Evolutionary conservation across 2,888 invertebrate species (phyloP), one percentile per base, ranked within the genome.

Genomic region (Oscheius sp.): DNA sequence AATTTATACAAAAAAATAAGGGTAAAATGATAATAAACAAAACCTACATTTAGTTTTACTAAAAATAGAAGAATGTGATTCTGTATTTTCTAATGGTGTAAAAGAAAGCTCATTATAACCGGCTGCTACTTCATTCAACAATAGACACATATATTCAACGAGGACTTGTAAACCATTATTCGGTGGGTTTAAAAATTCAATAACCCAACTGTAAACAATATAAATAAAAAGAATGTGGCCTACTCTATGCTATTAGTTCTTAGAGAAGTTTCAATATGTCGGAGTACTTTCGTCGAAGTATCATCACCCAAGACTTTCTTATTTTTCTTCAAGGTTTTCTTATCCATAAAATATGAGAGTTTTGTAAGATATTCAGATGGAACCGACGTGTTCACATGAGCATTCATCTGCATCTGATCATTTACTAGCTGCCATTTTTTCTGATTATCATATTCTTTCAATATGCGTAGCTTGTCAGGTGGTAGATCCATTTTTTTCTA

Each of bases 351-450:
- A 6, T 95, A 94, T 83, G 92, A 90, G 83, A 98, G 90, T 88
- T 95, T 96, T 88, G 93, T 93, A 87, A 98, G 91, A 90, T 98
- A 98, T 88, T 94, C 94, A 67, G 93, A 91, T 56, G 98, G 97
- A 57, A 69, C 64, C 9, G 73, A 54, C 65, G 64, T 75, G 64
- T 66, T 71, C 61, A 67, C 70, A 62, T 32, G 69, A 47, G 14
- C 67, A 64, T 64, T 72, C 72, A 44, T 70, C 44, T 38, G 66
- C 22, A 26, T 38, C 41, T 44, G 32, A 91, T 98, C 97, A 90
- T 95, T 95, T 89, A 98, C 95, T 88, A 98, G 93, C 89, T 98
- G 96, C 97, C 97, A 98, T 89, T 98, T 98, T 89, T 95, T 96
- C 87, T 95, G 94, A 88, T 93, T 92, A 89, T 96, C 95, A 87